Conservation (phyloP, 2,113 vertebrate species). For the Labeo catla region DNA sequence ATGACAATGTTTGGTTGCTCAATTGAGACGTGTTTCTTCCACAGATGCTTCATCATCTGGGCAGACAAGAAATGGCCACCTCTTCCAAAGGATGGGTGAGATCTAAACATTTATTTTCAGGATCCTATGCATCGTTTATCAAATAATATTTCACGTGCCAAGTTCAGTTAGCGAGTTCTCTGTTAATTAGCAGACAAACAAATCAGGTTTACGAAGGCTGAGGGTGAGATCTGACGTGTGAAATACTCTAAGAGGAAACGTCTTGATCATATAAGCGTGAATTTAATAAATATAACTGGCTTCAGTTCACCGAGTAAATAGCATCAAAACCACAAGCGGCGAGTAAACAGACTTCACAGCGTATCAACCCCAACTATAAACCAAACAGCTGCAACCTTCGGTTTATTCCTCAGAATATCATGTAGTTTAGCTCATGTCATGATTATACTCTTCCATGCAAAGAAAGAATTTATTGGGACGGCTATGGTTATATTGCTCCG, state of each 20-base stretch:
- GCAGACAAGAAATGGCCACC: constrained; percentile 85
- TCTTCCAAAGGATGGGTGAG: constrained; percentile 85
- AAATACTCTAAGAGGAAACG: background rate
- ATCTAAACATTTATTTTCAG: constrained; percentile 39
- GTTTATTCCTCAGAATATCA: constrained; percentile 54
- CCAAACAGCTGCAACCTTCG: background rate
- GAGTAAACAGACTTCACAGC: background rate
- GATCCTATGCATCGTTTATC: background rate
- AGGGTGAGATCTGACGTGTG: background rate
- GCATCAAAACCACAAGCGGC: background rate
- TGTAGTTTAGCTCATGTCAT: constrained; percentile 50
- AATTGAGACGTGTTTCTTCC: constrained; percentile 11
- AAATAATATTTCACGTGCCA: background rate
- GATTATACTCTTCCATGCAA: constrained; percentile 67
- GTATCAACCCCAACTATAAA: constrained; percentile 17
- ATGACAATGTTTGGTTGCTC: background rate
- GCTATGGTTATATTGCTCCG: constrained; percentile 67
- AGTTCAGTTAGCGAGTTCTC: background rate
- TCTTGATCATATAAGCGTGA: background rate
- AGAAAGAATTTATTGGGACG: constrained; percentile 66
- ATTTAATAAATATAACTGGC: background rate
- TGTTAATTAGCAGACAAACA: background rate
- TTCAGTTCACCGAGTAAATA: background rate
- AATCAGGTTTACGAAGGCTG: background rate
- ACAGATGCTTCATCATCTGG: constrained; percentile 69